phyloP scores from a whole-genome alignment of 1,140 invertebrate species.

The Drosophila simulans region DNA sequence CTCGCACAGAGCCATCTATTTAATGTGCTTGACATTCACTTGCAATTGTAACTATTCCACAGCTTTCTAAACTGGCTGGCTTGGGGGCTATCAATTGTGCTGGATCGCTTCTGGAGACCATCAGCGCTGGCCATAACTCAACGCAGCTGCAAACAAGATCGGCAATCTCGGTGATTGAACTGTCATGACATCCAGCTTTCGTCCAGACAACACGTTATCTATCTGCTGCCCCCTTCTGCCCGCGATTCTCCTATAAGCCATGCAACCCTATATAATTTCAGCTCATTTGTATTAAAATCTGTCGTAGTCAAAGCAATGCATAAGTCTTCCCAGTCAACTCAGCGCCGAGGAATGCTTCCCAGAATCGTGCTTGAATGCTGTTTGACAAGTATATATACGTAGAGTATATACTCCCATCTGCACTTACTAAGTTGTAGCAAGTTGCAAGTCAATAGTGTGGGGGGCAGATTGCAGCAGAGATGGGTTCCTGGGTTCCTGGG shows the following conservation, averaged over 20 bases:
- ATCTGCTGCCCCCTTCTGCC: constrained; percentile 4
- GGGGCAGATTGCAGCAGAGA: constrained; percentile 22
- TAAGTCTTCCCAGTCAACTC: constrained; percentile 57
- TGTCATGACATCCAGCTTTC: constrained; percentile 68
- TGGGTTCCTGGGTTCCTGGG: constrained; percentile 11
- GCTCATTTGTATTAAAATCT: constrained; percentile 74
- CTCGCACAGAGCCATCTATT: constrained; percentile 21
- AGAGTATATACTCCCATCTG: constrained; percentile 26
- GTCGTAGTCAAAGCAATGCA: constrained; percentile 50
- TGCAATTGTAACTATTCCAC: constrained; percentile 31
- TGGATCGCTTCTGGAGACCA: constrained; percentile 19
- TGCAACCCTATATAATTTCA: constrained; percentile 62
- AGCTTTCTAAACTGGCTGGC: constrained; percentile 40
- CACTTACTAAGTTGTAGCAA: constrained; percentile 76
- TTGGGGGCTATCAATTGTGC: constrained; percentile 32
- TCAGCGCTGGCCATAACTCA: constrained; percentile 54
- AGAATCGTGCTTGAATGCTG: constrained; percentile 84
- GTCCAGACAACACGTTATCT: constrained; percentile 46
- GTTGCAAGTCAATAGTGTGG: constrained; percentile 73
- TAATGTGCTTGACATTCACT: constrained; percentile 50
- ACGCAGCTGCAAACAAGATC: constrained; percentile 46
- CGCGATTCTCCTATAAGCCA: not conserved
- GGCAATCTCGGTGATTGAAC: constrained; percentile 69
- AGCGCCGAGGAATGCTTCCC: constrained; percentile 76
- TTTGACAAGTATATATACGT: constrained; percentile 70